These are phyloP conservation scores for Hippocampus kuda DNA, from an alignment of 2,797 vertebrate species.

Conservation along the genomic window DNA sequence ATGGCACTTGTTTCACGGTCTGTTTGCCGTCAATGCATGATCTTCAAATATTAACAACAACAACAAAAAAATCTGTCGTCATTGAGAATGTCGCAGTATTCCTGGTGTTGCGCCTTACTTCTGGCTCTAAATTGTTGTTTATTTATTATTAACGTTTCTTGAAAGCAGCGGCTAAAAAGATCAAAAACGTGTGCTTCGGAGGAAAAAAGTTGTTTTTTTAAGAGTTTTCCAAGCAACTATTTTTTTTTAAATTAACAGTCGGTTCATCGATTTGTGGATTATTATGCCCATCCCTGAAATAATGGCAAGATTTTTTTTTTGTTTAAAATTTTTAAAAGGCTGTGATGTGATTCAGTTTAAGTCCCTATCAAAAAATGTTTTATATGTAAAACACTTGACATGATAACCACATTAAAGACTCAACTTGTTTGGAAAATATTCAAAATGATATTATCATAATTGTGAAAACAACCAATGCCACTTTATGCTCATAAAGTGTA, in stretches of 20 bases:
- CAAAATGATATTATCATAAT: not conserved
- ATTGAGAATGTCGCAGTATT: constrained; percentile 9
- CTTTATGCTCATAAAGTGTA: not conserved
- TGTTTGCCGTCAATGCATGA: constrained; percentile 4
- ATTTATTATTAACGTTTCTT: constrained; percentile 4
- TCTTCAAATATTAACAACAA: not conserved
- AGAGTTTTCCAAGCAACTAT: too few relatives aligned
- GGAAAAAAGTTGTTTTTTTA: too few relatives aligned
- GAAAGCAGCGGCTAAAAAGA: not conserved
- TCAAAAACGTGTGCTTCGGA: not conserved
- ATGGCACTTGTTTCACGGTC: constrained; percentile 5
- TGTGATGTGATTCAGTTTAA: too few relatives aligned
- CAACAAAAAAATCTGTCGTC: constrained; percentile 3
- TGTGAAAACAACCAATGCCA: not conserved
- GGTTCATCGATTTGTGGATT: not conserved
- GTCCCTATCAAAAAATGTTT: too few relatives aligned
- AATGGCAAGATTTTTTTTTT: too few relatives aligned
- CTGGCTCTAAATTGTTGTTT: not conserved
- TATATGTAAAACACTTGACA: not conserved
- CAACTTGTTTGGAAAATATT: not conserved
- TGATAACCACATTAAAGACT: not conserved
- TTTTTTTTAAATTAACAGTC: not conserved
- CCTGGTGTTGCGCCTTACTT: not conserved
- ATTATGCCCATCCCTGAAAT: too few relatives aligned
- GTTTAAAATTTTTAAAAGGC: too few relatives aligned